Conservation (phyloP, 2,888 invertebrate species). For the Latrodectus elegans region DNA sequence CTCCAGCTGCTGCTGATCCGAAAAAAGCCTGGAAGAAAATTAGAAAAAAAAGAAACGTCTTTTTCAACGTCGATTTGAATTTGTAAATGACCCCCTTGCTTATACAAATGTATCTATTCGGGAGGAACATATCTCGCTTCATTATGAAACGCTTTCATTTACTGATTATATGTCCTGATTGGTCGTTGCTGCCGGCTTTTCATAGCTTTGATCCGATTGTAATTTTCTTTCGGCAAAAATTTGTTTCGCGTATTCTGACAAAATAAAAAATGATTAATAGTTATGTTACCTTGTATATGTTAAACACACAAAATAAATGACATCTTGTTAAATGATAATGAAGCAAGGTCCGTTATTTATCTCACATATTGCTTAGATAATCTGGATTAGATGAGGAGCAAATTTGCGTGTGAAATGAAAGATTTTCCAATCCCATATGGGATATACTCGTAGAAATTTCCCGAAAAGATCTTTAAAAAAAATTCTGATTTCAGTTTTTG, state of each 20-base stretch:
- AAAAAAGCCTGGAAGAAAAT: background rate
- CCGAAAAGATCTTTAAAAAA: no score
- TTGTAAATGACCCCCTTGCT: conserved; percentile 18
- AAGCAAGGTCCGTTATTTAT: background rate
- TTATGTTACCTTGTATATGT: background rate
- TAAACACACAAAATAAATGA: conserved; percentile 7
- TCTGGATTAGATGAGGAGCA: no score
- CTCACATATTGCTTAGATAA: no score
- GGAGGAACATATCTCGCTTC: background rate
- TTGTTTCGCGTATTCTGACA: background rate
- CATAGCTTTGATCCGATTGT: background rate
- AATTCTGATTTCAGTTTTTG: no score
- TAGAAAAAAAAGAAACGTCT: conserved; percentile 13
- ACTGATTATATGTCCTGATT: background rate
- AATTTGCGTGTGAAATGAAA: no score
- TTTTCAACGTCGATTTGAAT: conserved; percentile 20
- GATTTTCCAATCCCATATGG: no score
- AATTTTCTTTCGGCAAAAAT: background rate
- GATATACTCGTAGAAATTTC: no score
- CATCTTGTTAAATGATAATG: background rate
- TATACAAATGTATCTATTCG: conserved; percentile 35
- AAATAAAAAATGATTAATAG: background rate
- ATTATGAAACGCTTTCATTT: conserved; percentile 18
- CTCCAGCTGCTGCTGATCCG: conserved; percentile 7
- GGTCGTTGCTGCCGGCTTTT: background rate